phyloP scores from a whole-genome alignment of 2,888 invertebrate species.

The Lasioglossum villosulum region DNA sequence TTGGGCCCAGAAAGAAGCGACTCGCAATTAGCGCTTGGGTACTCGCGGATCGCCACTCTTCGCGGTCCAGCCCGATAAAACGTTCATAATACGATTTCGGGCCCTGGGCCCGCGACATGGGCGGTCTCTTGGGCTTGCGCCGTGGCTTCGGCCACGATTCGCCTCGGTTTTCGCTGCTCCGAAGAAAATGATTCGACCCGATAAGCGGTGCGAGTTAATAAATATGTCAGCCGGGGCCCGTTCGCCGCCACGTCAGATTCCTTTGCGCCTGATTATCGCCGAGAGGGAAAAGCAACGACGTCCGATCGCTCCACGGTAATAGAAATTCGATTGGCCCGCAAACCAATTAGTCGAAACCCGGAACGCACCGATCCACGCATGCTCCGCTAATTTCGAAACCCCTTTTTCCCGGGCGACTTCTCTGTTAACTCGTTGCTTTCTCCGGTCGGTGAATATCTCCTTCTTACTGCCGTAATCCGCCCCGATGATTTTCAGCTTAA shows the following conservation, averaged over 20 bases:
- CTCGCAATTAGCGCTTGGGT: conserved; percentile 74
- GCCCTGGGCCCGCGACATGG: conserved; percentile 70
- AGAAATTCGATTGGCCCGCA: conserved; percentile 36
- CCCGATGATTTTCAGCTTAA: conserved; percentile 16
- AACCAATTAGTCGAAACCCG: conserved; percentile 35
- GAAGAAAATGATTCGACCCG: conserved; percentile 50
- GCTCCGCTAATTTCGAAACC: conserved; percentile 22
- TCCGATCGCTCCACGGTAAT: neutral
- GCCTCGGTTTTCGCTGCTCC: conserved; percentile 50
- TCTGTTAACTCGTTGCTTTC: neutral
- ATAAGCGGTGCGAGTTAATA: conserved; percentile 67
- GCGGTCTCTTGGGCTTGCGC: conserved; percentile 66
- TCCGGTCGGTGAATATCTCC: neutral
- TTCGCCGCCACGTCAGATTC: conserved; percentile 40
- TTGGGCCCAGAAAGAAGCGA: conserved; percentile 40
- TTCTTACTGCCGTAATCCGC: neutral
- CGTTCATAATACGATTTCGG: conserved; percentile 73
- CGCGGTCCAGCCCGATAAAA: conserved; percentile 71
- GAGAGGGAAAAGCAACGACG: neutral
- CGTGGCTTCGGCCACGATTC: conserved; percentile 36
- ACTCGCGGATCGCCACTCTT: conserved; percentile 74
- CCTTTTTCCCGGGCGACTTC: neutral
- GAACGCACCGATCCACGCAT: neutral
- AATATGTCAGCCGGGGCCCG: conserved; percentile 56
- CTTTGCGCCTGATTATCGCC: conserved; percentile 50